Base-by-base conservation (phyloP, 2,797 vertebrate species). In the Syngnathus acus region DNA sequence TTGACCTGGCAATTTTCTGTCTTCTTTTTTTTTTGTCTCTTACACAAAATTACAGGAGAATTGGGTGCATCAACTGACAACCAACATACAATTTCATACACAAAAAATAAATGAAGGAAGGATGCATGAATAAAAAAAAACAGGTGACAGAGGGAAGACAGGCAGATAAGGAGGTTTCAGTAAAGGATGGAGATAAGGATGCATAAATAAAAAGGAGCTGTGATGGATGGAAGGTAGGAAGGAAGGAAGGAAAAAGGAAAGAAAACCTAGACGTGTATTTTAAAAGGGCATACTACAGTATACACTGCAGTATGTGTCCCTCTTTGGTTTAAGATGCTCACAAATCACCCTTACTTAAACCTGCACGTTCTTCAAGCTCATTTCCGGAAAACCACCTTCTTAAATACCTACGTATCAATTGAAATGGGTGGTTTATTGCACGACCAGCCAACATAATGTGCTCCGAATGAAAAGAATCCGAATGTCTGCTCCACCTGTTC, bases 401-500 rank as follows among this genome's bases (percentile, higher is more conserved):
- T 9, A 60, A 45, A 62, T 62, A 26, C 23, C 40, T 14, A 21
- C 1, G 21, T 3, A 45, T 6, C 42, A 3, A 62, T 16, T 51
- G 3, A 7, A 4, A 11, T 5, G 11, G 9, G 23, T 47, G 11
- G n/a, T 40, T 39, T 39, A 51, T 38, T 21, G 9, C 11, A 32
- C 16, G 1, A 26, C 47, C 48, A 9, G 11, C 0, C 21, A 5
- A 5, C 7, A 6, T 14, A 45, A 10, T 51, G 38, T 23, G 19
- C 11, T 39, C 11, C 14, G 23, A 54, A 16, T 65, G 26, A 42
- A 4, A 65, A 21, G 37, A 54, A 55, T 40, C 6, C 1, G n/a
- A 48, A 16, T 8, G 16, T 39, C 3, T 11, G 68, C 77, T 74
- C 78, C 69, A 81, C 76, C 78, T 83, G 77, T 64, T 54, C 40